Evolutionary conservation across 1,140 invertebrate species (phyloP), one percentile per base, ranked within the genome.

Genomic region (Penaeus chinensis): DNA sequence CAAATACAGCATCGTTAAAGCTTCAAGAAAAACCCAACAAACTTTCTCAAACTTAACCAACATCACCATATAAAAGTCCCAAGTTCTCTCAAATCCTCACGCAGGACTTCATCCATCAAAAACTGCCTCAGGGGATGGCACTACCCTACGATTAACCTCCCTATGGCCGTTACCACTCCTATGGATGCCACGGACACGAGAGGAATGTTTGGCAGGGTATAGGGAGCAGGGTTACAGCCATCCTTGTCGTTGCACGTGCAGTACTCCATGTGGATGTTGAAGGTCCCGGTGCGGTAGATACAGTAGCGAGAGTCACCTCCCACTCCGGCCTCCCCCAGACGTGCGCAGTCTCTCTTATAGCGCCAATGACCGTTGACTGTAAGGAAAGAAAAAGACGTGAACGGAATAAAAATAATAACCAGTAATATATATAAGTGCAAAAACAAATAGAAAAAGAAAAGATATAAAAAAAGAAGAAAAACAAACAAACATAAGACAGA

Each of bases 241-340:
- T 98, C 96, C 93, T 98, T 98, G 91, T 95, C 91, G 80, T 88
- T 89, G 91, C 97, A 98, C 1, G 96, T 97, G 92, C 97, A 98
- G 91, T 97, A 97, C 93, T 98, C 97, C 93, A 97, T 95, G 92
- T 98, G 98, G 90, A 98, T 97, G 92, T 98, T 97, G 92, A 97
- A 97, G 3, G 96, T 97, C 69, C 97, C 97, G 18, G 96, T 96
- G 91, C 96, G 94, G 95, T 98, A 97, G 20, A 97, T 92, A 90
- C 97, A 98, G 92, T 96, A 98, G 80, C 97, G 93, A 92, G 98
- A 97, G 91, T 98, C 97, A 1, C 96, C 96, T 91, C 94, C 94
- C 66, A 98, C 96, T 0, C 97, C 97, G 0, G 97, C 96, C 91
- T 97, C 96, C 10, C 97, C 97, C 90, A 98, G 94, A 91, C 95